Evolutionary conservation across 2,888 invertebrate genomes (phyloP).

Genomic region (Drosophila borborema): DNA sequence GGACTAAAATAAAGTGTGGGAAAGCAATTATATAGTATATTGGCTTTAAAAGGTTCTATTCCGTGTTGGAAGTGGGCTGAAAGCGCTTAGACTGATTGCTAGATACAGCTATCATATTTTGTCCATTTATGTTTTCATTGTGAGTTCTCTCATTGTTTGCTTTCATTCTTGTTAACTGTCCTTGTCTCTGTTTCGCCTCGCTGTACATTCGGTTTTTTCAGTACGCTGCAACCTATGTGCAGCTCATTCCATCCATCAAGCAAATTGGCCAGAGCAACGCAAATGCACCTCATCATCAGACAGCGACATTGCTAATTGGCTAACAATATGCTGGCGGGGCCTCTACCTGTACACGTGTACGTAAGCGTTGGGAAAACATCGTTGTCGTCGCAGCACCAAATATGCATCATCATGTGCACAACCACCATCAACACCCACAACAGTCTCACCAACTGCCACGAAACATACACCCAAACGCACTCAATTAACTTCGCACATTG

Average conservation of each 20-base stretch:
- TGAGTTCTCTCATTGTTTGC: slow-evolving; percentile 27
- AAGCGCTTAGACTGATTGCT: slow-evolving; percentile 16
- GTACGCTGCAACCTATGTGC: slow-evolving; percentile 37
- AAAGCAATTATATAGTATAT: not conserved
- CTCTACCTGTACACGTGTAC: slow-evolving; percentile 16
- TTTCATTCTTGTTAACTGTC: slow-evolving; percentile 32
- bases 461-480: slow-evolving; percentile 38
- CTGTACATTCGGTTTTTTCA: slow-evolving; percentile 28
- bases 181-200: slow-evolving; percentile 27
- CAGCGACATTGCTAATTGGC: slow-evolving; percentile 77
- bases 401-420: slow-evolving; percentile 37
- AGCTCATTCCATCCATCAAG: slow-evolving; percentile 63
- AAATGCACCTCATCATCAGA: slow-evolving; percentile 70
- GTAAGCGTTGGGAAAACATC: slow-evolving; percentile 28
- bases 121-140: slow-evolving; percentile 21
- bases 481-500: slow-evolving; percentile 74
- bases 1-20: not conserved
- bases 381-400: slow-evolving; percentile 43
- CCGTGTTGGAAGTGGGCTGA: not conserved
- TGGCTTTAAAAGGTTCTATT: not conserved
- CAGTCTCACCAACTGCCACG: slow-evolving; percentile 33
- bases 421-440: slow-evolving; percentile 34
- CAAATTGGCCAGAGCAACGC: slow-evolving; percentile 68
- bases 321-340: slow-evolving; percentile 58
- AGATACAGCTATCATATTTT: slow-evolving; percentile 14